These are phyloP conservation scores for Drosophila simulans DNA, from an alignment of 1,140 invertebrate genomes.

Conservation along the genomic window DNA sequence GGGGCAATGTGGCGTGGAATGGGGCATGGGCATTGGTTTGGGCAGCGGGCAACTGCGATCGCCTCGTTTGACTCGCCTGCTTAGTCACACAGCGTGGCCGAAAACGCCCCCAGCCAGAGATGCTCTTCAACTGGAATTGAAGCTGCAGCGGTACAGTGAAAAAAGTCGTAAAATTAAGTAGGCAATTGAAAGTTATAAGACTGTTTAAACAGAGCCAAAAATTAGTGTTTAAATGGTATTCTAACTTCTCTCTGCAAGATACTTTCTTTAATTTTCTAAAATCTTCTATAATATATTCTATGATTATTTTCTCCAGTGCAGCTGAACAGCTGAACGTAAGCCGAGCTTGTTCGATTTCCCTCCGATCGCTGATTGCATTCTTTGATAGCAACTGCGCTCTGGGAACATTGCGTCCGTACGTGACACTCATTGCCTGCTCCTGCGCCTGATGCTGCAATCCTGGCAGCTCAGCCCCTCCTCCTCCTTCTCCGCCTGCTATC, in stretches of 20 bases:
- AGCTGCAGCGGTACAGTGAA: slow-evolving; percentile 5
- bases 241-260: neutral
- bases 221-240: no score
- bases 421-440: slow-evolving; percentile 63
- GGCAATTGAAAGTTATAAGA: no score
- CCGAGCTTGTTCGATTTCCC: slow-evolving; percentile 64
- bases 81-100: slow-evolving; percentile 70
- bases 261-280: neutral
- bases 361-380: slow-evolving; percentile 77
- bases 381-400: slow-evolving; percentile 65
- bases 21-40: slow-evolving; percentile 2
- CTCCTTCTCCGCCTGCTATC: neutral
- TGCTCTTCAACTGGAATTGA: slow-evolving; percentile 26
- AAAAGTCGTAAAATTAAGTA: neutral
- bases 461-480: slow-evolving; percentile 1
- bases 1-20: slow-evolving; percentile 27
- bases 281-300: neutral
- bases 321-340: slow-evolving; percentile 37
- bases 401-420: slow-evolving; percentile 69
- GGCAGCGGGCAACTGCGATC: slow-evolving; percentile 7
- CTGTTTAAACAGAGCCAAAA: no score
- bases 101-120: slow-evolving; percentile 67
- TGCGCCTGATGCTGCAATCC: slow-evolving; percentile 19
- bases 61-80: slow-evolving; percentile 43
- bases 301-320: slow-evolving; percentile 6